Evolutionary conservation across 2,797 vertebrate genomes (phyloP), one percentile per base, ranked within the genome.

Genomic region (Eospalax fontanierii): DNA sequence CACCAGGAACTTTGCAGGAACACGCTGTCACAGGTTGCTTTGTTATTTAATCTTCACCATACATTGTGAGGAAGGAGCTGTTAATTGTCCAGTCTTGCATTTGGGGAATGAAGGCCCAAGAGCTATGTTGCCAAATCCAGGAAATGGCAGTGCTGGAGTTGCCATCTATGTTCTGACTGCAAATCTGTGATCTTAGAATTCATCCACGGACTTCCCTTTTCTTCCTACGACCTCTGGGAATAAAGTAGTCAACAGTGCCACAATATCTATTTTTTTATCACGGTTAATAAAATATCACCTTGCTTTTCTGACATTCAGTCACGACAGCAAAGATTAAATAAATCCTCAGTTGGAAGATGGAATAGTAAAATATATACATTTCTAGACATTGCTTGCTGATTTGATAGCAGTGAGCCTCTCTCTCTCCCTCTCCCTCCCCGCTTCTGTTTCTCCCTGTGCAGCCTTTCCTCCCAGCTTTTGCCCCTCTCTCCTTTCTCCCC

Each of bases 281-380:
- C 3, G 9, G n/a, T 40, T 73, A 68, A 54, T 85, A 91, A 87
- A 89, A 61, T 65, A 61, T 46, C 50, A 50, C 65, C 90, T 71
- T 81, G 30, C 33, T 75, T 91, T 93, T 57, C 63, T 84, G 16
- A 84, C 43, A 74, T 91, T 90, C 38, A 86, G 59, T 73, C 40
- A 83, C 40, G 14, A 54, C 54, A 73, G 30, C 66, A 95, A 80
- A 74, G 22, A 35, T 81, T 71, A 90, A 93, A 80, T 68, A 74
- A 92, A 79, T 21, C n/a, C 65, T 94, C 68, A 73, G 22, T 50
- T 73, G 93, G 82, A 76, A 76, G 68, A 95, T 22, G 95, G 38
- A 75, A 6, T 54, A 85, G 59, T 50, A 80, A 93, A 76, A 65
- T 71, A 43, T 8, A 43, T 61, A 1, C 8, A 61, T 75, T 22